Base-by-base conservation (phyloP, 2,113 vertebrate species). In the Laterallus jamaicensis region DNA sequence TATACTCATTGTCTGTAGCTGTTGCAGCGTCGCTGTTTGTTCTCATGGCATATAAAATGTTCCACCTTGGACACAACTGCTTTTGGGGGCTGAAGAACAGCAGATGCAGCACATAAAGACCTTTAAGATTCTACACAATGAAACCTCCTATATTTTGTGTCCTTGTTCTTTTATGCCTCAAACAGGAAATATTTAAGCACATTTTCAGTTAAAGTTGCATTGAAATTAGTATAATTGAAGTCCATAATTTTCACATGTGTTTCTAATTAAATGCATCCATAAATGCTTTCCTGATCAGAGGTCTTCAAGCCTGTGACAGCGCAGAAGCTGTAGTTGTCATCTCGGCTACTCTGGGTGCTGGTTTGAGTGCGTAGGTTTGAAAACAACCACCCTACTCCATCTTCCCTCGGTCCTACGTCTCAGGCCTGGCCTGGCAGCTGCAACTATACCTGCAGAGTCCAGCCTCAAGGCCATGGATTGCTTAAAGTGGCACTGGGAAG, bases 151-250 rank as follows among this genome's bases (percentile, higher is more conserved):
- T 64, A 86, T 93, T 96, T 88, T 92, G 39, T 84, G 76, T 86
- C 91, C 87, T 95, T 95, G 82, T 86, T 93, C 76, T 88, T 93
- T 88, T 60, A 92, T 79, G 39, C 71, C 86, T 88, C 82, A 77
- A 90, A 94, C 82, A 92, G 96, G 92, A 96, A 96, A 88, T 78
- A 95, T 86, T 92, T 90, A 90, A 86, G 88, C 60, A 81, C 86
- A 96, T 96, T 92, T 95, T 92, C 68, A 95, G 92, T 88, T 92
- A 86, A 88, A 92, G 42, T 86, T 92, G 59, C 82, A 94, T 81
- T 90, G 92, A 95, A 94, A 86, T 82, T 80, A 44, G 49, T 56
- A 44, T 84, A 94, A 88, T 49, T 96, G 73, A 84, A 81, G 93
- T 92, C 90, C 32, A 6, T 83, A 81, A 81, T 95, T 93, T 96